Base-by-base conservation (phyloP, 2,113 vertebrate genomes). In the Cyrtonyx montezumae region DNA sequence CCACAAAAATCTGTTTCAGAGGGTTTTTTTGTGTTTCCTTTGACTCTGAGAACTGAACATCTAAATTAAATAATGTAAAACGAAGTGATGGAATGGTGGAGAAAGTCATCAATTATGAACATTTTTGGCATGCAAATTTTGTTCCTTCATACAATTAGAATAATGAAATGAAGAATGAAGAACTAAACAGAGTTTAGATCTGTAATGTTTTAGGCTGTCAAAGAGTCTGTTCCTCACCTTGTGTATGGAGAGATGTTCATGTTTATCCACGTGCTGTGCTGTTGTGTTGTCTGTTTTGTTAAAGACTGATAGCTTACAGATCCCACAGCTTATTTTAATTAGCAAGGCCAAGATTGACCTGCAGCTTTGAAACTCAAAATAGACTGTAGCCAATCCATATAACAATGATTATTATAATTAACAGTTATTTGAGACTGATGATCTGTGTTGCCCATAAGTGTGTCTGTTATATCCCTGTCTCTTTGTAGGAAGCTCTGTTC, bases 261-360 rank as follows among this genome's bases (percentile, higher is more conserved):
- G 0, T 42, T 84, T 53, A 9, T 2, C 30, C 18, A 36, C 32
- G 32, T 62, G 26, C 61, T 71, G 45, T 78, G 58, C 67, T 91
- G 75, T 71, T 79, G 12, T 58, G n/a, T 19, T 61, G 53, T 28
- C 34, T 0, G 0, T 51, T 79, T 0, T 88, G 40, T 32, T n/a
- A 65, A 51, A 68, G 48, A 32, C 55, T 49, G 48, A 5, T 45
- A 30, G 4, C 36, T 58, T 34, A 40, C 16, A 37, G 67, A 13
- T 68, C 66, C 45, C 61, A 48, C n/a, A 90, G 36, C 20, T 81
- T 36, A 28, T 80, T 88, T 88, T 3, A 0, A 62, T 74, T 53
- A 66, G 17, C 59, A 80, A 84, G 65, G 55, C 28, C 65, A 74
- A 70, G 36, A 18, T 66, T 84, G 87, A 62, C 59, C 28, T 74